Evolutionary conservation across 2,797 vertebrate genomes (phyloP), one percentile per base, ranked within the genome.

Genomic region (Myotis pilosus): DNA sequence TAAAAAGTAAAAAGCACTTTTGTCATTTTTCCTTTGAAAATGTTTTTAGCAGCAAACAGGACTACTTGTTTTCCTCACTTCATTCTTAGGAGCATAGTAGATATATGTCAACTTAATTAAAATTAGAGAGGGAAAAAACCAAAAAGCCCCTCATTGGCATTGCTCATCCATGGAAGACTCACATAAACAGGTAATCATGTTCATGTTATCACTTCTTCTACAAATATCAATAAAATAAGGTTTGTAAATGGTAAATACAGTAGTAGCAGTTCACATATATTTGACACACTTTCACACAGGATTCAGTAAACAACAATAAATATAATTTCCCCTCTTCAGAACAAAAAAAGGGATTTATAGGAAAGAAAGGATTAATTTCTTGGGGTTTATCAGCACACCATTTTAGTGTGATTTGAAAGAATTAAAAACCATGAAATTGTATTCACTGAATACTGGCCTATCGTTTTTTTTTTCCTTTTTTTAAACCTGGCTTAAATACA

Each of bases 31-130:
- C 96, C 96, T 95, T 98, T 96, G 97, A 97, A 98, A 97, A 98
- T 88, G 93, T 96, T 98, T 96, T 98, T 97, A 99, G 98, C 98
- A 98, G 98, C 98, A 98, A 98, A 98, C 96, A 98, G 97, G 97
- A 98, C 97, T 96, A 98, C 98, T 98, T 98, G 98, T 98, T 98
- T 98, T 95, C 97, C 97, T 91, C 95, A 95, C 69, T 94, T 89
- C 97, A 97, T 96, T 96, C 97, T 90, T 97, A 98, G 72, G 85
- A 98, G 96, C 94, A 97, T 96, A 98, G 97, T 94, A 97, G 96
- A 97, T 97, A 97, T 96, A 97, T 96, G 97, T 96, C 78, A 96
- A 96, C 71, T 96, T 87, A 91, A 75, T 94, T 74, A 89, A 94
- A 96, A 96, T 93, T 78, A 96, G 93, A 90, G 79, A 89, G 9